Evolutionary conservation across 2,797 vertebrate genomes (phyloP).

Genomic region (Platalea minor): DNA sequence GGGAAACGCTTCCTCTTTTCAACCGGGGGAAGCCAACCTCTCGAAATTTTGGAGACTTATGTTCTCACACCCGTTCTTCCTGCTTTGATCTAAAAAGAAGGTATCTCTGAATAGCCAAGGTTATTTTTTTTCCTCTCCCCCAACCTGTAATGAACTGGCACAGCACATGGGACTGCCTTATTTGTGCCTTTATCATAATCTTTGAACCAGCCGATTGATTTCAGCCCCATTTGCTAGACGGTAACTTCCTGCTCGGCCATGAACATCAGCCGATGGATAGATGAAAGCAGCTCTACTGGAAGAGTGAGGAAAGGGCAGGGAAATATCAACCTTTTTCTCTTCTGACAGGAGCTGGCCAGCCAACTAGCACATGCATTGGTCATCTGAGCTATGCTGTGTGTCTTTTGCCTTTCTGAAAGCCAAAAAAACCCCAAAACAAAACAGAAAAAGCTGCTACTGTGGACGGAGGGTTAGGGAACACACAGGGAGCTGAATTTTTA

Average conservation of each 20-base stretch:
- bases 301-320: neutral
- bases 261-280: neutral
- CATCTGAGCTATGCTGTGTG: neutral
- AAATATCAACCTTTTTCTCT: neutral
- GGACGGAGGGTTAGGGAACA: neutral
- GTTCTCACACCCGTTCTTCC: neutral
- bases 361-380: neutral
- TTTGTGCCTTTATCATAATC: neutral
- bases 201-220: neutral
- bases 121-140: neutral
- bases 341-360: neutral
- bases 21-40: neutral
- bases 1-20: neutral
- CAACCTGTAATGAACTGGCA: neutral
- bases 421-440: too few relatives aligned
- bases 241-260: neutral
- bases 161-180: neutral
- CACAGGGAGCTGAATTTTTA: neutral
- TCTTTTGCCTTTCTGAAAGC: neutral
- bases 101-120: neutral
- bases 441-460: neutral
- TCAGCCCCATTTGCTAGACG: neutral
- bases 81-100: neutral
- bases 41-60: accelerated
- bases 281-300: neutral